Percentiles rank a stretch among this genome's conserved stretches.
phyloP scores from a whole-genome alignment of 2,113 vertebrate species.

The Stegastes partitus region DNA sequence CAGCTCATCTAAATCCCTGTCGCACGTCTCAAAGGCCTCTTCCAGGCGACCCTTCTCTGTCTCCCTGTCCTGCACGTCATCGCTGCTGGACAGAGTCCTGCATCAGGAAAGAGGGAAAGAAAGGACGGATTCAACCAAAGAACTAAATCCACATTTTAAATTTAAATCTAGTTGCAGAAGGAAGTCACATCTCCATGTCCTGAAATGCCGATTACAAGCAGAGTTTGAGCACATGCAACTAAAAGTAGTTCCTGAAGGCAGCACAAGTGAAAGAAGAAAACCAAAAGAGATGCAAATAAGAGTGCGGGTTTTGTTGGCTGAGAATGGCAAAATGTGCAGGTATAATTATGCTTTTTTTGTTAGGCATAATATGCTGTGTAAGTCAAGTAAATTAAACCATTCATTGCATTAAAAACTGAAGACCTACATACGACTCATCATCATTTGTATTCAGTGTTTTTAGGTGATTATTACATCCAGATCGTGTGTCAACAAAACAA shows the following conservation, averaged over 20 bases:
- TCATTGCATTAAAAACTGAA: too few species aligned
- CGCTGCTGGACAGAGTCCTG: slow-evolving; percentile 94
- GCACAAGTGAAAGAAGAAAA: neutral
- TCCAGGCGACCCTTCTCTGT: slow-evolving; percentile 95
- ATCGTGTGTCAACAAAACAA: too few species aligned
- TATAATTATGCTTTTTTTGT: neutral
- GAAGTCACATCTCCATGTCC: neutral
- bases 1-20: slow-evolving; percentile 92
- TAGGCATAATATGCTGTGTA: too few species aligned
- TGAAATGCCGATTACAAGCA: neutral
- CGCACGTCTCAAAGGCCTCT: slow-evolving; percentile 96
- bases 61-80: slow-evolving; percentile 95
- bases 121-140: neutral
- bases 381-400: too few species aligned
- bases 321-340: neutral
- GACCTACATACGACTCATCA: too few species aligned
- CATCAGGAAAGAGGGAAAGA: neutral
- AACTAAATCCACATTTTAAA: neutral
- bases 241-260: neutral
- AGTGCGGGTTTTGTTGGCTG: neutral
- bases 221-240: neutral
- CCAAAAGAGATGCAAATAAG: neutral
- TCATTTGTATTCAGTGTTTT: too few species aligned
- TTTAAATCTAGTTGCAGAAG: neutral
- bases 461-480: too few species aligned